Evolutionary conservation across 2,797 vertebrate genomes (phyloP), one percentile per base, ranked within the genome.

Genomic region (Schizothorax lantsangensis): DNA sequence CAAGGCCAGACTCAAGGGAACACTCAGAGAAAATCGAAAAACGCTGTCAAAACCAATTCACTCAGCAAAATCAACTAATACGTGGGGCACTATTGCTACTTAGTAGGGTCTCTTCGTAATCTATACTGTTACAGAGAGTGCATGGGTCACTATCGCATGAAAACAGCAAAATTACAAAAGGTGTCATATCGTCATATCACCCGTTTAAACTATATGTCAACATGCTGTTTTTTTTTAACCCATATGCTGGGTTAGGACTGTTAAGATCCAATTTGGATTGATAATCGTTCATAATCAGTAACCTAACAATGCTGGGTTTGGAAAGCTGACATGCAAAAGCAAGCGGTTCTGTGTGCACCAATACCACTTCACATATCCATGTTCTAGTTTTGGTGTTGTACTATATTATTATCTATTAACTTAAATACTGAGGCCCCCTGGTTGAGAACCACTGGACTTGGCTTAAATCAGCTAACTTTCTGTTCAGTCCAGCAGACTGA

Each of bases 61-160:
- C 83, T 85, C 45, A 30, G 52, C 82, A 81, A 80, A 87, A 73
- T 47, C 84, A 80, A 62, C 19, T 73, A 45, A 85, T 45, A 73
- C 17, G 2, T 26, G 26, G 11, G 74, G 36, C 64, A 71, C 23
- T 54, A 78, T n/a, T 33, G 74, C 11, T 79, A 57, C 47, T 69
- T 71, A 54, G 10, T 7, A 47, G 26, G 82, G 57, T 62, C 43
- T 64, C 54, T 59, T 69, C 59, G 15, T 54, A 66, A 85, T 57
- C 74, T 57, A 17, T 33, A 66, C 36, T 15, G 10, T 69, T 69
- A 54, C 40, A 71, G 30, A 79, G 59, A 33, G 75, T 33, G n/a
- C 64, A 71, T 62, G 75, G 62, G 47, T 79, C 75, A 59, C 26
- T 57, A 45, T 17, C 5, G 36, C 26, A 69, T 79, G n/a, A 79